Evolutionary conservation across 2,888 invertebrate species (phyloP).

Genomic region (Cacoxenus indagator): DNA sequence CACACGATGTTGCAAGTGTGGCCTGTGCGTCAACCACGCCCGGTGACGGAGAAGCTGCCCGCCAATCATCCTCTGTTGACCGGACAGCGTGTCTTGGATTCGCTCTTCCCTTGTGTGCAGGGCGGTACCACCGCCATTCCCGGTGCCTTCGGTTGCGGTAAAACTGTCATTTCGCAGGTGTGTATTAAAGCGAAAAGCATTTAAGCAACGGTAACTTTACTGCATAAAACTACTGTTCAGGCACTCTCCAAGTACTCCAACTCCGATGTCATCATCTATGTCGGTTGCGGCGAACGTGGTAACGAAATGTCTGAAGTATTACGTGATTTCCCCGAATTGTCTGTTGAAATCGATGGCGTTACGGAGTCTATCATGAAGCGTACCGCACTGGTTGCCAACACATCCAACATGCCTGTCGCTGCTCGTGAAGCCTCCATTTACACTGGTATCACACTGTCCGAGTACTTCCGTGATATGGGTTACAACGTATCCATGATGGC

Average conservation of each 20-base stretch:
- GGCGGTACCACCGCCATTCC: slow-evolving; percentile 99
- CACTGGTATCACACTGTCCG: slow-evolving; percentile 99
- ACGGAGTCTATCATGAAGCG: slow-evolving; percentile 99
- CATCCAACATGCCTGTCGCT: slow-evolving; percentile 99
- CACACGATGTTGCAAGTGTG: slow-evolving; percentile 99
- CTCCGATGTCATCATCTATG: slow-evolving; percentile 99
- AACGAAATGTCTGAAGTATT: slow-evolving; percentile 99
- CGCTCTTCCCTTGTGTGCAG: slow-evolving; percentile 98
- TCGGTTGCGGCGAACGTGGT: slow-evolving; percentile 99
- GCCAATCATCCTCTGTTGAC: slow-evolving; percentile 98
- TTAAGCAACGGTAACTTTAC: not conserved
- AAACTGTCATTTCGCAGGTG: slow-evolving; percentile 94
- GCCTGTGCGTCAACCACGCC: slow-evolving; percentile 98
- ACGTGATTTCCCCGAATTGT: slow-evolving; percentile 98
- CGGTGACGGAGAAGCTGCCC: slow-evolving; percentile 96
- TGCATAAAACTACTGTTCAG: slow-evolving; percentile 67
- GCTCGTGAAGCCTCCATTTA: slow-evolving; percentile 99
- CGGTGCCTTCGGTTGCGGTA: slow-evolving; percentile 99
- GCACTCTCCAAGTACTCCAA: slow-evolving; percentile 99
- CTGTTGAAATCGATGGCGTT: slow-evolving; percentile 95
- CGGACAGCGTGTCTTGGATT: slow-evolving; percentile 97
- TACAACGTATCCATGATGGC: slow-evolving; percentile 99
- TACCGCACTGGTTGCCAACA: slow-evolving; percentile 98
- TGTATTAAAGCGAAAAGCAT: slow-evolving; percentile 3
- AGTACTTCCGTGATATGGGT: slow-evolving; percentile 99